Evolutionary conservation across 2,113 vertebrate genomes (phyloP), one percentile per base, ranked within the genome.

Genomic region (Heterochromis multidens): DNA sequence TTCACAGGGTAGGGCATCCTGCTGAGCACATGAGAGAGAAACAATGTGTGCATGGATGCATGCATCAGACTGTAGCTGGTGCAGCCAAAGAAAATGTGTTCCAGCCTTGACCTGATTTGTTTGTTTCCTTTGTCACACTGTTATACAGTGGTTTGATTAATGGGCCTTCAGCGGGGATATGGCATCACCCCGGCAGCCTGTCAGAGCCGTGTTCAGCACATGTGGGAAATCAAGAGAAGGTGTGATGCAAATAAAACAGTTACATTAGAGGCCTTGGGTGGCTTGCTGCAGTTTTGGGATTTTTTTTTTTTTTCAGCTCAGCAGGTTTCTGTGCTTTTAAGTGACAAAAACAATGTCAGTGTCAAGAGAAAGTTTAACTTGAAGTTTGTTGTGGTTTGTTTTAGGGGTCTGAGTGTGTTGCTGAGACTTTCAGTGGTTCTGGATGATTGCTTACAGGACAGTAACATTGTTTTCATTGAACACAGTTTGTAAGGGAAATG

Each of bases 121-220:
- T 91, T 93, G 88, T 88, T 91, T 88, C 62, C 56, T 89, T 88
- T 92, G 86, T 92, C 91, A 92, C 89, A 80, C 60, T 83, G 76
- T 72, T 89, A 82, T 87, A 92, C 80, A 62, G 87, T 27, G 56
- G 56, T 92, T 90, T 93, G 93, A 95, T 91, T 90, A 93, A 93
- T 92, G 91, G 78, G 77, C 81, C 62, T 62, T 85, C 74, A 65
- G 21, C 19, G 2, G 74, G 83, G 81, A 87, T 70, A 90, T 91
- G 89, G 91, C 88, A 89, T 92, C 87, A 87, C 31, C 10, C 8
- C 4, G 81, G 89, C 79, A 74, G 86, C 67, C 72, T 84, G 87
- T 90, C 86, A 87, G 82, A 72, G 61, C 29, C 7, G 46, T 25
- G 82, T n/a, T 83, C 67, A 37, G 61, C 85, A 85, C 89, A 82